These are phyloP conservation scores for Apotomis betuletana DNA, from an alignment of 2,888 invertebrate species.

Conservation along the genomic window DNA sequence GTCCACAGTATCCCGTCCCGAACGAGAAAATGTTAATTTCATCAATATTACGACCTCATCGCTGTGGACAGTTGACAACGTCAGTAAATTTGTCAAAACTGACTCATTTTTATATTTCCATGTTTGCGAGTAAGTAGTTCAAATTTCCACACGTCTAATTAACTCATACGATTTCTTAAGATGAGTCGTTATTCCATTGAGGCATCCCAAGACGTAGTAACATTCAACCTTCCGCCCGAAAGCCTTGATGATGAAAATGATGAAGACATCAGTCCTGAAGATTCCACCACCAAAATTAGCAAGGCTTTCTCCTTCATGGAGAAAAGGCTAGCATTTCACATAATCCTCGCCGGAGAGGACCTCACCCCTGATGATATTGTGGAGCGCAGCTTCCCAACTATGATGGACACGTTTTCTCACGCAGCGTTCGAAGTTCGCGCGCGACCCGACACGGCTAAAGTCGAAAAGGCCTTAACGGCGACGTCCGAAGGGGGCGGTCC, in stretches of 20 bases:
- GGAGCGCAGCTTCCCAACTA: constrained; percentile 59
- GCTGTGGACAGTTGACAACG: too few species aligned
- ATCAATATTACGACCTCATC: too few species aligned
- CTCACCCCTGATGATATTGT: constrained; percentile 69
- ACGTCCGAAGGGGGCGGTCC: constrained; percentile 56
- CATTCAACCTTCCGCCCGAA: not conserved
- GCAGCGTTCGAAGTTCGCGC: constrained; percentile 67
- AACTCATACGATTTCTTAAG: not conserved
- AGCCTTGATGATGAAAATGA: not conserved
- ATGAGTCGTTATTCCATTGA: not conserved
- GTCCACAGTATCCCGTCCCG: too few species aligned
- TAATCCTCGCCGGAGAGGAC: constrained; percentile 59
- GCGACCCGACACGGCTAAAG: constrained; percentile 58
- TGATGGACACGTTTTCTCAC: constrained; percentile 66
- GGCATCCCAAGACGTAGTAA: not conserved
- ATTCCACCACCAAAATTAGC: constrained; percentile 49
- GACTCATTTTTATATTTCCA: too few species aligned
- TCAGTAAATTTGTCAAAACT: too few species aligned
- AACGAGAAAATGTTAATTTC: too few species aligned
- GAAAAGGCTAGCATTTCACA: constrained; percentile 58
- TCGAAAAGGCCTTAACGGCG: constrained; percentile 53
- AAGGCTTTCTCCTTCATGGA: constrained; percentile 62
- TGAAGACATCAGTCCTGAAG: constrained; percentile 43
- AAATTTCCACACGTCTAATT: too few species aligned
- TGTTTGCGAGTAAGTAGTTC: too few species aligned